These are phyloP conservation scores for Cardiocondyla obscurior DNA, from an alignment of 1,140 invertebrate genomes.

Conservation along the genomic window DNA sequence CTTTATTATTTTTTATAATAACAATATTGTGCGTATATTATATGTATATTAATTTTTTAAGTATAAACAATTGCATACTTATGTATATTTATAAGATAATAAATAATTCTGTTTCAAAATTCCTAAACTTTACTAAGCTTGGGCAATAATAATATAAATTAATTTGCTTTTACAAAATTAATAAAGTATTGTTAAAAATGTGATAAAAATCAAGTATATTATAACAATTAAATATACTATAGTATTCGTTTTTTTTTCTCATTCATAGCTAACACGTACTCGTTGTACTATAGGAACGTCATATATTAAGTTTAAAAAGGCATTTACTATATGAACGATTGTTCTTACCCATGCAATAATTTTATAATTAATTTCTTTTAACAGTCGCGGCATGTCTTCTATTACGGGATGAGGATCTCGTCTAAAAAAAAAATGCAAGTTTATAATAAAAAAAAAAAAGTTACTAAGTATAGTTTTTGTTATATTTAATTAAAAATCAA, in stretches of 20 bases:
- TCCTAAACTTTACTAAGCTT: too few species aligned
- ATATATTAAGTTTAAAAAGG: constrained; percentile 82
- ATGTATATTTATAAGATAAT: too few species aligned
- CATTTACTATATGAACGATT: constrained; percentile 81
- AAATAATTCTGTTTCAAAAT: too few species aligned
- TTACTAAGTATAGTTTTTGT: too few species aligned
- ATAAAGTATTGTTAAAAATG: not conserved
- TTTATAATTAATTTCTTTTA: constrained; percentile 80
- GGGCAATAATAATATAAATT: too few species aligned
- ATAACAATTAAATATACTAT: not conserved
- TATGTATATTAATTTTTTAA: not conserved
- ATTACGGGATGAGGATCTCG: constrained; percentile 58
- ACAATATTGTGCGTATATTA: not conserved
- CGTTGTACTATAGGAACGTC: constrained; percentile 81
- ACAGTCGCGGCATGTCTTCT: constrained; percentile 67
- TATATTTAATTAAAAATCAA: too few species aligned
- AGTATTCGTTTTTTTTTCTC: not conserved
- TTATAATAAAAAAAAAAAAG: too few species aligned
- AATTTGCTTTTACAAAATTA: too few species aligned
- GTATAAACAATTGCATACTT: too few species aligned
- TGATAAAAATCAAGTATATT: not conserved
- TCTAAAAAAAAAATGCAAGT: constrained; percentile 30
- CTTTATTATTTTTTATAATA: not conserved
- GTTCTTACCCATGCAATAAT: constrained; percentile 79
- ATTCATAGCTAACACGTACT: constrained; percentile 46